A percentile compares a stretch with the other conserved stretches of the same genome.
Evolutionary conservation across 2,888 invertebrate species (phyloP).

Genomic region (Rosalia funebris): DNA sequence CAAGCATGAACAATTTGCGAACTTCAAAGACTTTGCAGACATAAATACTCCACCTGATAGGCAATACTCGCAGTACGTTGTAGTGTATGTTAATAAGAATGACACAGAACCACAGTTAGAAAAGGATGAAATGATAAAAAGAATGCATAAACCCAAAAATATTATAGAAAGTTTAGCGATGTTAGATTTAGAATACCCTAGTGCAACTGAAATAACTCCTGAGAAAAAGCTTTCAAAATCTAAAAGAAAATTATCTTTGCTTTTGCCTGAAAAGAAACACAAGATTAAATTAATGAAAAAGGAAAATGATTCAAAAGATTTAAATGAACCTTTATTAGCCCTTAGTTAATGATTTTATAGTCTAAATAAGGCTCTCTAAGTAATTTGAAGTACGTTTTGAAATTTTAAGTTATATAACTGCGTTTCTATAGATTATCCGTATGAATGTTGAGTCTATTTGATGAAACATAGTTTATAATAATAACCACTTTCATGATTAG

Average conservation of each 20-base stretch:
- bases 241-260: slow-evolving; percentile 72
- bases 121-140: slow-evolving; percentile 63
- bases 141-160: slow-evolving; percentile 69
- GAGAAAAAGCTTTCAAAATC: slow-evolving; percentile 69
- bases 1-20: slow-evolving; percentile 86
- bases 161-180: slow-evolving; percentile 83
- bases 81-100: slow-evolving; percentile 84
- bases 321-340: slow-evolving; percentile 74
- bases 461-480: too few species aligned
- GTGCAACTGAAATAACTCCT: slow-evolving; percentile 44
- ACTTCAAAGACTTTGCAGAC: slow-evolving; percentile 90
- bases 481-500: too few species aligned
- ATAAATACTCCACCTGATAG: slow-evolving; percentile 85
- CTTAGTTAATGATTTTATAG: slow-evolving; percentile 66
- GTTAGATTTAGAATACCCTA: slow-evolving; percentile 70
- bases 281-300: slow-evolving; percentile 62
- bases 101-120: slow-evolving; percentile 66
- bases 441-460: not conserved
- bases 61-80: slow-evolving; percentile 84
- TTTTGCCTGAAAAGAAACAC: slow-evolving; percentile 67
- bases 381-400: not conserved
- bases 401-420: not conserved
- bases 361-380: slow-evolving; percentile 6
- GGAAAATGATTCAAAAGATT: slow-evolving; percentile 61
- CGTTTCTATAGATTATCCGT: not conserved